Base-by-base conservation (phyloP, 2,797 vertebrate genomes). In the Gymnopithys bicolor region DNA sequence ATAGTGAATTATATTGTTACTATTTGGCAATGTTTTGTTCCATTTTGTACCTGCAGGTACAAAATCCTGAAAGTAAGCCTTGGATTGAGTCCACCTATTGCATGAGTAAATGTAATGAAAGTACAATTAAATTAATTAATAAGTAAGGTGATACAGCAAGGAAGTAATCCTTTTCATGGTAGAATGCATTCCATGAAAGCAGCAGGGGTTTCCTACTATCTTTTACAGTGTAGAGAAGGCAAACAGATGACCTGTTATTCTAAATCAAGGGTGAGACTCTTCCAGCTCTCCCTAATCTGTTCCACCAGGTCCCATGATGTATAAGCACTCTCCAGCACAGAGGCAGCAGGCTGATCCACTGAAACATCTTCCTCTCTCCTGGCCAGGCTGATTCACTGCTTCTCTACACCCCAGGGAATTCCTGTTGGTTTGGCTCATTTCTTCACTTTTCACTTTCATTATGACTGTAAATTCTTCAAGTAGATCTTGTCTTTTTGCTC, bases 41-140 rank as follows among this genome's bases (percentile, higher is more conserved):
- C 3, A 84, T 52, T 86, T 81, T 75, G 28, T 62, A 48, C 43
- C 58, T 69, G 41, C 7, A 43, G 41, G 41, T 17, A 19, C 22
- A 81, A 90, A 75, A 78, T 84, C 69, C 53, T 68, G 67, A 88
- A 81, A 27, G 19, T 28, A 84, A 76, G 39, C 43, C 18, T 81
- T 78, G 41, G 51, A 67, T 68, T 71, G 43, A 64, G 59, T 52
- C 43, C 2, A 2, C 52, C 69, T 73, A 53, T 75, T 74, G 73
- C 56, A 53, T 4, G 45, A 92, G 69, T 62, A 86, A 86, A 78
- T 21, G 49, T 32, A 69, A 70, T 60, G 48, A 93, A 82, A 37
- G 52, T 45, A 41, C 59, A 90, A 77, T 85, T 87, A 90, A 93
- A 82, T 59, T 15, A 87, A 73, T 90, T 82, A 82, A 82, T 55